These are phyloP conservation scores for Trematocara marginatum DNA, from an alignment of 2,113 vertebrate species.

Conservation along the genomic window DNA sequence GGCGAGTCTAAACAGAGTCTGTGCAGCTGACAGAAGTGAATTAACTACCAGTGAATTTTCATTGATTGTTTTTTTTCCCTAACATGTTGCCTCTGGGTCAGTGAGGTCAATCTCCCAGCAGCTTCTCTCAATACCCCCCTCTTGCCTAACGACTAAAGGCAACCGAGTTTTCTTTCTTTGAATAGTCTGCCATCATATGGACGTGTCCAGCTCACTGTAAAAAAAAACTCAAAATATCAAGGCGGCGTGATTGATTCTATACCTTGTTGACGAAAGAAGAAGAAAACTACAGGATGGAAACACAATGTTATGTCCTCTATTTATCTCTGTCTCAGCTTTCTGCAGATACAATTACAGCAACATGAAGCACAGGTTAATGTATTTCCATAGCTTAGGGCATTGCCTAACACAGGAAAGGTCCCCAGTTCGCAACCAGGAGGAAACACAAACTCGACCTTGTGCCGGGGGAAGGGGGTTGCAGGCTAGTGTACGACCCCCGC, in stretches of 20 bases:
- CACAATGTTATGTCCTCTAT: neutral
- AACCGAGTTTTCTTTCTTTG: neutral
- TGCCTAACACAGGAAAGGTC: neutral
- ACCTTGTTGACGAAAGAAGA: neutral
- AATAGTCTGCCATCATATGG: neutral
- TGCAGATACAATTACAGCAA: neutral
- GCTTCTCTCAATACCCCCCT: neutral
- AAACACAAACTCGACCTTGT: neutral
- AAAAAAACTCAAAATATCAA: accelerated
- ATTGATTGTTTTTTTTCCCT: neutral
- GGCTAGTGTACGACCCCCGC: neutral
- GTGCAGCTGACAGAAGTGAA: neutral
- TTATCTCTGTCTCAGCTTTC: neutral
- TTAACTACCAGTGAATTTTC: neutral
- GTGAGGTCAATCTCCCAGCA: neutral
- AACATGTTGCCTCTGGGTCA: neutral
- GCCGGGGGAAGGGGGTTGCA: neutral
- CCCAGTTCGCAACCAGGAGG: neutral
- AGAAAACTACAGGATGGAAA: neutral
- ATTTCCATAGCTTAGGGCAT: neutral
- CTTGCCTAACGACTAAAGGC: neutral
- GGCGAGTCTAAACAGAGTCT: neutral
- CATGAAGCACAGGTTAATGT: neutral
- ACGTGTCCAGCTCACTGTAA: neutral
- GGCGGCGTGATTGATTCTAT: neutral